Base-by-base conservation (phyloP, 1,140 invertebrate species). In the Cepaea nemoralis region DNA sequence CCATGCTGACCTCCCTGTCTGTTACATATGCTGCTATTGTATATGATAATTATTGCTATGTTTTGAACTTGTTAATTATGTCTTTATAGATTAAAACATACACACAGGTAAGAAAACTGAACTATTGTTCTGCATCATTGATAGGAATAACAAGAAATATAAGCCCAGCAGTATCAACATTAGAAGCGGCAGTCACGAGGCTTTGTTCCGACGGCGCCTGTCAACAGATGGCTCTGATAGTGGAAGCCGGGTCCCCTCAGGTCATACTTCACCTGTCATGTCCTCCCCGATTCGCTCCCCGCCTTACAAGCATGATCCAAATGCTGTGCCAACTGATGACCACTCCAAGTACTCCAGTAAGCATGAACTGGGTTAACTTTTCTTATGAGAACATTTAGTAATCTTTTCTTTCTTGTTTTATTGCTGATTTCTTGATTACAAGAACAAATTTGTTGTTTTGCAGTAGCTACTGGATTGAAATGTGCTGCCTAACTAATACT, bases 141-240 rank as follows among this genome's bases (percentile, higher is more conserved):
- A 55, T 55, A 71, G 69, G 69, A 71, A 39, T 59, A 88, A 86
- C 71, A 80, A 78, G 50, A 90, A 88, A 82, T 88, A 88, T 73
- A 89, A 89, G 77, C 88, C 86, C 35, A 84, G 67, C 79, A 75
- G 35, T 45, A 80, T 79, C 35, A 83, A 88, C 33, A 80, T 86
- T 24, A 87, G 85, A 37, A 84, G 85, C 22, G 86, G 88, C 16
- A 89, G 89, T 69, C 86, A 87, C 74, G 90, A 90, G 69, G 84
- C 85, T 33, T 77, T 90, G 78, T 83, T 84, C 83, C 91, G 94
- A 84, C 93, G 92, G 73, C 93, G 95, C 79, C 91, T 95, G 83
- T 94, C 95, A 37, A 95, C 95, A 69, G 88, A 89, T 55, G 83
- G 85, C 27, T 83, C 82, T 31, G 85, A 86, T 73, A 80, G 95